Base-by-base conservation (phyloP, 30 jellyfish, hydroid and myxozoan genomes). In the Rhopilema esculentum region DNA sequence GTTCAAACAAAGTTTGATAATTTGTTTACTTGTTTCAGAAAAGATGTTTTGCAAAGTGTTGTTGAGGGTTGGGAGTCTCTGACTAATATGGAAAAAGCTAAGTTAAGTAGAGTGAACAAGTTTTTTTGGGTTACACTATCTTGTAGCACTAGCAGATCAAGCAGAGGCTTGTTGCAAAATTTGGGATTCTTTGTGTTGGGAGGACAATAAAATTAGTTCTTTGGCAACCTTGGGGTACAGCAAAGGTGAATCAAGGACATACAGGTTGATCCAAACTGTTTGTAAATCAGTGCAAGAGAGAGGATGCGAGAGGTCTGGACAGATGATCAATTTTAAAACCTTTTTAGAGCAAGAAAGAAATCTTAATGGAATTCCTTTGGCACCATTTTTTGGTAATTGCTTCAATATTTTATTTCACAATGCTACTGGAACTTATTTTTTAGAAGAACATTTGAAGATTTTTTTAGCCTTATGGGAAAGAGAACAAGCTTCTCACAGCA, bases 131-230 rank as follows among this genome's bases (percentile, higher is more conserved):
- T 27, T 87, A 69, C 96, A 87, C 28, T 87, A 25, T 32, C 26
- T 87, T 21, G 93, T 87, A 28, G 96, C 88, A 0, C 80, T 87
- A 1, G 93, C 94, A 19, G 93, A 87, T 52, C 92, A 87, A 27
- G 82, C 76, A 0, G 87, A 70, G 27, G 95, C 92, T 9, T 73
- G 74, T 50, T 69, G 64, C 12, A 70, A 70, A 23, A 26, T 89
- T 8, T 80, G 94, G 94, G 93, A 80, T 23, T 0, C 48, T 0
- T 29, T 89, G 0, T 89, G 88, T 31, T 67, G 77, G 90, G 97
- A 69, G 1, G 62, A 62, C 4, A 21, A 68, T 1, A 89, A 52
- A 31, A 89, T 81, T 79, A 89, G 97, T 0, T 89, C 97, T 2
- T 51, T 89, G 72, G 88, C 89, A 16, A 75, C 81, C 69, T 73